A percentile compares a stretch with the other conserved stretches of the same genome.
Conservation (phyloP, 2,797 vertebrate species). For the Peromyscus eremicus region DNA sequence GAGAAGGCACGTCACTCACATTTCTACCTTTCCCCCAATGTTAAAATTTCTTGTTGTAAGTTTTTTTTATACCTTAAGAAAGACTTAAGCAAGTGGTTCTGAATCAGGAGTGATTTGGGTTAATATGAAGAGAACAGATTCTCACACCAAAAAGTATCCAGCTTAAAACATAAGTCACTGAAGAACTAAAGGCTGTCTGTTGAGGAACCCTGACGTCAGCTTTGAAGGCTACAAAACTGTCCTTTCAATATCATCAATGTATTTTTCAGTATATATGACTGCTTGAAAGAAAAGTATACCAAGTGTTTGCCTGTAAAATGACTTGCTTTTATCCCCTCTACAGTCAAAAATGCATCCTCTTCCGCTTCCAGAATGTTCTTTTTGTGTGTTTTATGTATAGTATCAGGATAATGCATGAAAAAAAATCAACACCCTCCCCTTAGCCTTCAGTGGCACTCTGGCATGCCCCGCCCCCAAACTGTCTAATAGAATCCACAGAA, state of each 20-base stretch:
- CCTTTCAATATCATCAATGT: not conserved
- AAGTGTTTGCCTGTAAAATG: constrained; percentile 2
- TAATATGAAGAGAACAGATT: not conserved
- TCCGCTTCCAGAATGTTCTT: constrained; percentile 40
- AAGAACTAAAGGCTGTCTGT: not conserved
- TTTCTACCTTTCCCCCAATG: not conserved
- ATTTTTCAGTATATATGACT: not conserved
- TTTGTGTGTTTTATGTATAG: not conserved
- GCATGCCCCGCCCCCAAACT: not conserved
- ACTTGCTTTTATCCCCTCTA: constrained; percentile 53
- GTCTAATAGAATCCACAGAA: not conserved
- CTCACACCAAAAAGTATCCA: not conserved
- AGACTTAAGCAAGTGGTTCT: not conserved
- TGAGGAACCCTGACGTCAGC: not conserved
- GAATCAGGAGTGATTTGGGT: not conserved
- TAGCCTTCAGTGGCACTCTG: not conserved
- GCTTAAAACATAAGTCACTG: not conserved
- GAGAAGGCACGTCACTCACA: not conserved
- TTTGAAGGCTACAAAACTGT: not conserved
- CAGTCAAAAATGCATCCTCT: constrained; percentile 27
- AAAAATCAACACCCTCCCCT: not conserved
- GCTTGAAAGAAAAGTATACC: constrained; percentile 12
- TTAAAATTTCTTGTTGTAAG: constrained; percentile 2
- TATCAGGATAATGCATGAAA: not conserved
- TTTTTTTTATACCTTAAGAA: constrained; percentile 60